Evolutionary conservation across 2,888 invertebrate species (phyloP).

Genomic region (Monopis laevigella): DNA sequence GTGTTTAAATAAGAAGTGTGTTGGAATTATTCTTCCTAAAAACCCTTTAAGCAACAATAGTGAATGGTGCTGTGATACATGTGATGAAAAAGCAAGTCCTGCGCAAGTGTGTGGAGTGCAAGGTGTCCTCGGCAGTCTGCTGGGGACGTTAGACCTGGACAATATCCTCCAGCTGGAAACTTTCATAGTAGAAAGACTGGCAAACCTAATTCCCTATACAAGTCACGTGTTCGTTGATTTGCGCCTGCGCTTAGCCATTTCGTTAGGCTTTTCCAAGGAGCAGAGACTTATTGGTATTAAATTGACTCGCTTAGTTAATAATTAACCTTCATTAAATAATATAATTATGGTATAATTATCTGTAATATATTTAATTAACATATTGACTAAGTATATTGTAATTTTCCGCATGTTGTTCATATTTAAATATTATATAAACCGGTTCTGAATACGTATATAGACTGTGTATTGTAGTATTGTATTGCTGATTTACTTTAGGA

Average conservation of each 20-base stretch:
- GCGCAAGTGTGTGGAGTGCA: constrained; percentile 53
- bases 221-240: constrained; percentile 51
- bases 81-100: constrained; percentile 37
- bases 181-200: constrained; percentile 34
- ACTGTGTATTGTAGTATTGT: no score
- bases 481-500: no score
- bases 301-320: constrained; percentile 1
- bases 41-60: constrained; percentile 50
- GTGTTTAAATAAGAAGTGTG: constrained; percentile 58
- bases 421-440: no score
- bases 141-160: constrained; percentile 53
- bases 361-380: no score
- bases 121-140: constrained; percentile 60
- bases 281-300: constrained; percentile 39
- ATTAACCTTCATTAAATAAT: no score
- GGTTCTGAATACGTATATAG: no score
- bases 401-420: no score
- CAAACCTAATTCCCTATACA: constrained; percentile 39
- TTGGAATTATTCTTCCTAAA: constrained; percentile 62
- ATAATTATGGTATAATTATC: no score
- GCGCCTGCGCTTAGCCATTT: constrained; percentile 36
- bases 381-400: no score
- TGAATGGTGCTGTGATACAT: constrained; percentile 68
- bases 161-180: constrained; percentile 52
- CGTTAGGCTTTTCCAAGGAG: constrained; percentile 36